Percentiles rank a stretch among this genome's conserved stretches.
phyloP scores from a whole-genome alignment of 2,113 vertebrate species.

The Solenodon paradoxus region DNA sequence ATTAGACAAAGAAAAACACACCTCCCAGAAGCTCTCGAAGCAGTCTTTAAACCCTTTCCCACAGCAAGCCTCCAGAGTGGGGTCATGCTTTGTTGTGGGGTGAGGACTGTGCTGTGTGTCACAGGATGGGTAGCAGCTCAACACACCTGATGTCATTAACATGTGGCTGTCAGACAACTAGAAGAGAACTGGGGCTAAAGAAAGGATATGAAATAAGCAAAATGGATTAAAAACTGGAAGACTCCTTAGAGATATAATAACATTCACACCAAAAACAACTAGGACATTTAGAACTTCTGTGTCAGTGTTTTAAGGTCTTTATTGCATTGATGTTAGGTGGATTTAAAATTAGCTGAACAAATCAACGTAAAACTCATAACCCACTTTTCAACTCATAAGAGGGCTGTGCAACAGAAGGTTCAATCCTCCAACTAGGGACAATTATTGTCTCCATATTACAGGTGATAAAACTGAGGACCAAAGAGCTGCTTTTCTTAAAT shows the following conservation, averaged over 20 bases:
- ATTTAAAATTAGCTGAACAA: slow-evolving; percentile 22
- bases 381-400: background rate
- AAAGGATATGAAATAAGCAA: background rate
- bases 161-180: background rate
- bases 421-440: no score
- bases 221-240: background rate
- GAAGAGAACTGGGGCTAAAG: background rate
- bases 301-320: background rate
- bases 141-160: background rate
- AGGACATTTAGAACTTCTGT: background rate
- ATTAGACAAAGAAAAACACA: no score
- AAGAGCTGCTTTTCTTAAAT: background rate
- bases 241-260: background rate
- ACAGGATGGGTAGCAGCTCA: background rate
- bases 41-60: background rate
- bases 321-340: background rate
- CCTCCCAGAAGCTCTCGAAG: background rate
- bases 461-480: background rate
- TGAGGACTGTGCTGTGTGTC: background rate
- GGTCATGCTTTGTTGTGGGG: background rate
- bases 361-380: background rate
- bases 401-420: background rate
- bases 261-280: background rate
- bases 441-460: background rate
- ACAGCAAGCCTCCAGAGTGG: background rate